Percentiles rank a stretch among this genome's conserved stretches.
phyloP scores from a whole-genome alignment of 2,113 vertebrate species.

The Buteo buteo region DNA sequence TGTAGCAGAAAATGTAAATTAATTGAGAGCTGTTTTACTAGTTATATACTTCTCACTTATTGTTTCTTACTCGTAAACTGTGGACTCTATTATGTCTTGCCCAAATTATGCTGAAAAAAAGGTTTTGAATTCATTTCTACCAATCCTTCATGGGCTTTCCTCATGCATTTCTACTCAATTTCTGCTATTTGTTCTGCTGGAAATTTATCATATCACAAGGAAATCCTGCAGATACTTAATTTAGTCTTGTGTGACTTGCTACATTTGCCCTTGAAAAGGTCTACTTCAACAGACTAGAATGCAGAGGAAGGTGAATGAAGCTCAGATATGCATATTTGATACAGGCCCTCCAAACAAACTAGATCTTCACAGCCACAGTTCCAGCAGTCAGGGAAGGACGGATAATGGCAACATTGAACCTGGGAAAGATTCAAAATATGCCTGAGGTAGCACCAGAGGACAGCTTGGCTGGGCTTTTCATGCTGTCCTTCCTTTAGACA shows the following conservation, averaged over 20 bases:
- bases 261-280: not conserved
- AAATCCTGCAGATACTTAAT: not conserved
- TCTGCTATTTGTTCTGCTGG: slow-evolving; percentile 9
- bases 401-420: not conserved
- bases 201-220: not conserved
- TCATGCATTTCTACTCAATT: not conserved
- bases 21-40: slow-evolving; percentile 14
- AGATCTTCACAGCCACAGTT: not conserved
- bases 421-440: accelerated
- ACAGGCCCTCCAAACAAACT: not conserved
- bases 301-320: not conserved
- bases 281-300: not conserved
- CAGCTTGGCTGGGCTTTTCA: not conserved
- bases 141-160: not conserved
- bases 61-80: not conserved
- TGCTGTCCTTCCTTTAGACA: not conserved
- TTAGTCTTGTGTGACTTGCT: not conserved
- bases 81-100: not conserved
- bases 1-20: slow-evolving; percentile 21
- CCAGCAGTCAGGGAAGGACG: not conserved
- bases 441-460: not conserved
- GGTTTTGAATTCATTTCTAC: not conserved
- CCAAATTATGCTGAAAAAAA: not conserved
- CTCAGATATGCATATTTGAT: not conserved
- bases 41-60: slow-evolving; percentile 6